Evolutionary conservation across 2,797 vertebrate genomes (phyloP).

Genomic region (Salarias fasciatus): DNA sequence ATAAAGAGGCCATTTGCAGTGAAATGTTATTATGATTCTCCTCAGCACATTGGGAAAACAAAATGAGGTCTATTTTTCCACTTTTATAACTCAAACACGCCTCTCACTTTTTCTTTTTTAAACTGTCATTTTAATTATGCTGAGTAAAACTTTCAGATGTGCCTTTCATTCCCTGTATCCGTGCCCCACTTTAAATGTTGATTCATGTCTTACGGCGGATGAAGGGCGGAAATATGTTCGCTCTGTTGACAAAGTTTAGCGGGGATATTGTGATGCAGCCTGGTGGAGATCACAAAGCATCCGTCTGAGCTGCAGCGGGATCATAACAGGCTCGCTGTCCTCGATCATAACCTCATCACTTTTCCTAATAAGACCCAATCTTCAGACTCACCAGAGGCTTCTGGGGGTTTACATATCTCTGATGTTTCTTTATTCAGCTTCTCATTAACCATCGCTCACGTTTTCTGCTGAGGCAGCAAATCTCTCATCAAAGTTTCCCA

Average conservation of each 20-base stretch:
- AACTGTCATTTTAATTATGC: slow-evolving; percentile 3
- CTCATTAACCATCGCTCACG: too few species aligned
- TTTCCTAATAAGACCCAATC: too few species aligned
- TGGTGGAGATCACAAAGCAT: not conserved
- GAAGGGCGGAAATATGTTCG: too few species aligned
- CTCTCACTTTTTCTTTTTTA: not conserved
- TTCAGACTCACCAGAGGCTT: too few species aligned
- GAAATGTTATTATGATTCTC: slow-evolving; percentile 19
- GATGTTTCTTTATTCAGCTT: too few species aligned
- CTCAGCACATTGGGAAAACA: slow-evolving; percentile 5
- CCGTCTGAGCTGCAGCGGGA: not conserved
- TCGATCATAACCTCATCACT: too few species aligned
- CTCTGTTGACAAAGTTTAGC: not conserved
- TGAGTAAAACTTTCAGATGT: slow-evolving; percentile 13
- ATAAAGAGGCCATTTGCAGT: slow-evolving; percentile 37
- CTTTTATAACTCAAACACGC: slow-evolving; percentile 3
- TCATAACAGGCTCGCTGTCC: too few species aligned
- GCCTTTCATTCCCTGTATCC: not conserved
- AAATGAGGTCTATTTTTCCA: slow-evolving; percentile 11
- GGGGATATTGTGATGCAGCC: not conserved
- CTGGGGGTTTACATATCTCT: too few species aligned
- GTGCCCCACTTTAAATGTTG: slow-evolving; percentile 12
- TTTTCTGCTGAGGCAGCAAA: too few species aligned
- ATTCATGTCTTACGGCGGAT: not conserved
- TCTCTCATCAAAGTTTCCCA: too few species aligned